Base-by-base conservation (phyloP, 1,140 invertebrate species). In the Listronotus oregonensis region DNA sequence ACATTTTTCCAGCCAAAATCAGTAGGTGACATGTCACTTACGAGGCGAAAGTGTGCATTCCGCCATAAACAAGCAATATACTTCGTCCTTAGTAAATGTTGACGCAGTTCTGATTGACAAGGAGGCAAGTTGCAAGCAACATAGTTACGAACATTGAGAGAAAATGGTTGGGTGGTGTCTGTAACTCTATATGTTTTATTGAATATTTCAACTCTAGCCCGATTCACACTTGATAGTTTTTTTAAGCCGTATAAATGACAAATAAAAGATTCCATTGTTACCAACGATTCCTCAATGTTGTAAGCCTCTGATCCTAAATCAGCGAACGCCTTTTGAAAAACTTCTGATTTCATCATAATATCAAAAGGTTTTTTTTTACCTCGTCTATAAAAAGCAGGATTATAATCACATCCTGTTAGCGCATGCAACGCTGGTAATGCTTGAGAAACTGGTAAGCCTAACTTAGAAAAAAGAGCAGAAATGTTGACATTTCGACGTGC, bases 1-100 rank as follows among this genome's bases (percentile, higher is more conserved):
- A 69, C 63, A 66, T 67, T 52, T 73, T 55, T 67, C 70, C 69
- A 74, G 46, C 70, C 72, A 66, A 56, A 69, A 49, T 74, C 57
- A 17, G 47, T 60, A 46, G 55, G 39, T 7, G 39, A 40, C 39
- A 40, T 40, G 10, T 43, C 58, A 71, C 39, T 54, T 27, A 27
- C 21, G 5, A 27, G 1, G 5, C 21, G 21, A 27, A 27, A 27
- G 5, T 27, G 21, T 3, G 68, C 65, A 68, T 74, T 71, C 63
- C 54, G 67, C 66, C 70, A 72, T 14, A 67, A 59, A 52, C 55
- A 68, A 57, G 65, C 64, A 55, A 73, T 71, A 61, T 67, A 73
- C 61, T 50, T 70, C 55, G 69, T 67, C 55, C 67, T 1, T 40
- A 27, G 5, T 5, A 27, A 27, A 27, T 27, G 21, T 5, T 27